Conservation (phyloP, 2,797 vertebrate species). For the Lithobates pipiens region DNA sequence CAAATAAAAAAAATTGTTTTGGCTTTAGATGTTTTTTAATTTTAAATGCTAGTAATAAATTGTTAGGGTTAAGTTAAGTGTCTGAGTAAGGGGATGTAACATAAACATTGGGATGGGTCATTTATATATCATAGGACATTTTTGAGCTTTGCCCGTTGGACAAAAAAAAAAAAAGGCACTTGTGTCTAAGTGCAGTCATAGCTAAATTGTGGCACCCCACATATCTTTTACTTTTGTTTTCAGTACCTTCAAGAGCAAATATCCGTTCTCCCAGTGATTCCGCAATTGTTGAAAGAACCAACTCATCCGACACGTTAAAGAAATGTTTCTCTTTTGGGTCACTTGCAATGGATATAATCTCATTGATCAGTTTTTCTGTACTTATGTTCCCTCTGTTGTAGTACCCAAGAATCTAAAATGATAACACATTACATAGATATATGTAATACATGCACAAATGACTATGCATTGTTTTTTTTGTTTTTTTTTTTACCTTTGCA, state of each 20-base stretch:
- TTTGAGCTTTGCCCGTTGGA: no score
- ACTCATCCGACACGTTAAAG: constrained; percentile 95
- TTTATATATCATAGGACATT: no score
- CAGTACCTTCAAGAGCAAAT: constrained; percentile 95
- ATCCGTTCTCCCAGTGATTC: constrained; percentile 92
- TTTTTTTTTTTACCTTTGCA: no score
- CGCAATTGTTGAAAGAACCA: constrained; percentile 88
- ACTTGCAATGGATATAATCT: constrained; percentile 92
- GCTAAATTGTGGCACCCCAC: not conserved
- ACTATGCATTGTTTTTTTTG: no score
- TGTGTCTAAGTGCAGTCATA: not conserved
- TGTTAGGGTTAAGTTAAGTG: no score
- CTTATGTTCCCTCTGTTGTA: constrained; percentile 92
- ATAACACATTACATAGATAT: not conserved
- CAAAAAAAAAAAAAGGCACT: no score
- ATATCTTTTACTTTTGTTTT: not conserved
- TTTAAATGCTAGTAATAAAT: no score
- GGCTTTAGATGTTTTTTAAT: no score
- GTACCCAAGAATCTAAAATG: constrained; percentile 89
- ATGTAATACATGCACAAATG: not conserved
- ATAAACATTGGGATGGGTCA: no score
- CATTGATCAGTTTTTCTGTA: constrained; percentile 85
- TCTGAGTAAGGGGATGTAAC: no score
- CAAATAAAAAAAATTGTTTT: no score
- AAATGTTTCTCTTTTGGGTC: constrained; percentile 88